These are phyloP conservation scores for Ophiodon elongatus DNA, from an alignment of 2,113 vertebrate species.

Conservation along the genomic window DNA sequence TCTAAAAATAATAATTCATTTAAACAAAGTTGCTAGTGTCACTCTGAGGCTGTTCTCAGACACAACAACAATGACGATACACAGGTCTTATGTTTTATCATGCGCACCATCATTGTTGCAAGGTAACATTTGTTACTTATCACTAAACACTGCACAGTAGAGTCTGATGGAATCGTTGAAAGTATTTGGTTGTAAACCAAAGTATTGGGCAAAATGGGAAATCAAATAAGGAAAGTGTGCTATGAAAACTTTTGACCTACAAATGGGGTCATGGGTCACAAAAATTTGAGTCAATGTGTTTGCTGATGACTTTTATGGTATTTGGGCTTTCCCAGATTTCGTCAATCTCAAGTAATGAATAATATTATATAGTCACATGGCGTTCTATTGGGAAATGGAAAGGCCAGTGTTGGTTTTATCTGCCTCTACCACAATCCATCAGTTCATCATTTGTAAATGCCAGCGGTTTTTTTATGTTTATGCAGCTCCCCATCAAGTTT, in stretches of 20 bases:
- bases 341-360: not conserved
- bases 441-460: not conserved
- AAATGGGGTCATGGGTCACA: not conserved
- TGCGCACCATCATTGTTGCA: too few species aligned
- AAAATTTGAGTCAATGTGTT: not conserved
- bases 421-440: not conserved
- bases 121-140: not conserved
- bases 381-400: not conserved
- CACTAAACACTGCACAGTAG: not conserved
- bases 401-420: constrained; percentile 3
- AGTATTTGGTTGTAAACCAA: not conserved
- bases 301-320: not conserved
- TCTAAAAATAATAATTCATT: constrained; percentile 17
- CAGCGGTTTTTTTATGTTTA: constrained; percentile 7
- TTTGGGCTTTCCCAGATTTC: not conserved
- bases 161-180: not conserved
- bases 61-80: not conserved
- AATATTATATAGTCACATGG: not conserved
- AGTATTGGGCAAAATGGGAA: not conserved
- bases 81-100: not conserved
- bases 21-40: not conserved
- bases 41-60: not conserved
- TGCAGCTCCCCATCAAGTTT: not conserved
- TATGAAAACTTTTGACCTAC: not conserved
- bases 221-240: not conserved